Conservation (phyloP, 1,140 invertebrate species). For the Scaptomyza hsui region DNA sequence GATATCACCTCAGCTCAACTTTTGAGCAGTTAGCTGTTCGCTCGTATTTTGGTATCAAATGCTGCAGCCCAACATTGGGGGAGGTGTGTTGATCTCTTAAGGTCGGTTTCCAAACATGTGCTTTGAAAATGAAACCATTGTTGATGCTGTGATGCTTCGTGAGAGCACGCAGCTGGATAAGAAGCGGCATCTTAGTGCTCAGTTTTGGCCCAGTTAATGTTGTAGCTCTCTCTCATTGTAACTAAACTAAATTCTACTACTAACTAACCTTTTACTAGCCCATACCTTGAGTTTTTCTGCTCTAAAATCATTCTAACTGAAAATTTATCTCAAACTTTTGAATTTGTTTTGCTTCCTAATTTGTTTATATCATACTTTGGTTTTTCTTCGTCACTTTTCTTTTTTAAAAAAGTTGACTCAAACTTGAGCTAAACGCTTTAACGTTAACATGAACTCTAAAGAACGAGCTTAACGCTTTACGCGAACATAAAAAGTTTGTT, state of each 20-base stretch:
- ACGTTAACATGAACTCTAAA: too few species aligned
- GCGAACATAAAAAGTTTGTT: too few species aligned
- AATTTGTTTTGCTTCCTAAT: too few species aligned
- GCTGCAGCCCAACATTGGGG: constrained; percentile 14
- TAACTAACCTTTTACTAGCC: too few species aligned
- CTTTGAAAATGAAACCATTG: neutral
- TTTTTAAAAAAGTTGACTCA: too few species aligned
- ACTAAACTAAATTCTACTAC: neutral
- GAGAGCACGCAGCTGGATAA: constrained; percentile 41
- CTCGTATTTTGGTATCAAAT: constrained; percentile 26
- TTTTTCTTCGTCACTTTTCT: too few species aligned
- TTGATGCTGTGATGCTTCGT: constrained; percentile 28
- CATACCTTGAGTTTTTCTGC: too few species aligned
- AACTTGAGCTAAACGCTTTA: too few species aligned
- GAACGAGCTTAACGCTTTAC: too few species aligned
- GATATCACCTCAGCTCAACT: constrained; percentile 27
- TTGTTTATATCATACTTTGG: too few species aligned
- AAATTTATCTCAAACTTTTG: too few species aligned
- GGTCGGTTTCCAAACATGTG: constrained; percentile 14
- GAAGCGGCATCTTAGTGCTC: neutral
- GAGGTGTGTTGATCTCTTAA: constrained; percentile 9
- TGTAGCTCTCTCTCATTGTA: neutral
- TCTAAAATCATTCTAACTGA: too few species aligned
- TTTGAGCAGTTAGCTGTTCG: constrained; percentile 16
- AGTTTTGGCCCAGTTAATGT: neutral